Evolutionary conservation across 2,113 vertebrate species (phyloP), one percentile per base, ranked within the genome.

Genomic region (Otocyon megalotis): DNA sequence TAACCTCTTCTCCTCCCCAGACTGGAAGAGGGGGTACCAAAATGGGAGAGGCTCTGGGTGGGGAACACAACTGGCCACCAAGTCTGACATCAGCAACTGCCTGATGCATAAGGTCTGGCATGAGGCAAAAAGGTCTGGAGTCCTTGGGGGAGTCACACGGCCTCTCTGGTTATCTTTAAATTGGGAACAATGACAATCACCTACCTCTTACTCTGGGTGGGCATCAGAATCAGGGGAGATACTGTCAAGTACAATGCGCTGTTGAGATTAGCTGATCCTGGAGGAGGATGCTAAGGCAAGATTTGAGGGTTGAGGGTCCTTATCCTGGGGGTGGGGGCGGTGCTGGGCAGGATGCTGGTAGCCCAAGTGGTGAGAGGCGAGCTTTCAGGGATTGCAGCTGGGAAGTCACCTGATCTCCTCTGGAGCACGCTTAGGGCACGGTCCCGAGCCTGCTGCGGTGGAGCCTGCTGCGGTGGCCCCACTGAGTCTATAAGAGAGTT

Each of bases 1-100:
- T 69, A 92, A 28, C 9, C 32, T 80, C 50, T 58, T 58, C 43
- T 37, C 12, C 17, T 72, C 72, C 58, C 35, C 60, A 83, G 56
- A 4, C 83, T 95, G n/a, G 37, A 93, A 95, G n/a, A 24, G 26
- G 82, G 85, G 54, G 53, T 37, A 10, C 56, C 43, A 85, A 76
- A 60, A 72, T 50, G 54, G 30, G 79, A 97, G 32, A 67, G 54
- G 35, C 37, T 92, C 62, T 79, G 65, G 16, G 26, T 67, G 72
- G 32, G 35, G 69, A 80, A 71, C 50, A n/a, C 48, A 54, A 37
- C 16, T 24, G 32, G 28, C 15, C 58, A 62, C 24, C 0, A 20
- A 72, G 8, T 89, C 62, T 88, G 74, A 53, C 37, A 48, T 96
- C n/a, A 83, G 60, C 62, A 35, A 62, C 74, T 92, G 35, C 77